A percentile compares a stretch with the other conserved stretches of the same genome.
Evolutionary conservation across 1,140 invertebrate genomes (phyloP).

Genomic region (Drosophila nasuta): DNA sequence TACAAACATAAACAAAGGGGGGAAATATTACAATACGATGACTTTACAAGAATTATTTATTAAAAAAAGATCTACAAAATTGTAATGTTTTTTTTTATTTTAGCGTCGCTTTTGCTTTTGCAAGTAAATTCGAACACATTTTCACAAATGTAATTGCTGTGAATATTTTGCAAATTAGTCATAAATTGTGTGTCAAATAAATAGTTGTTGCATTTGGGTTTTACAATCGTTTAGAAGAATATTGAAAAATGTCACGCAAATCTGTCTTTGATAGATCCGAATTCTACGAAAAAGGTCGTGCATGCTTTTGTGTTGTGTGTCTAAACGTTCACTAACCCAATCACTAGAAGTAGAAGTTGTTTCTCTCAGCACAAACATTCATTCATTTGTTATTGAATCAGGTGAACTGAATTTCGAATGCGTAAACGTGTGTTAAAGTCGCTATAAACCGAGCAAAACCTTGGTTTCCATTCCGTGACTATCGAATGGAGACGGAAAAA

Average conservation of each 20-base stretch:
- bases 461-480: not conserved
- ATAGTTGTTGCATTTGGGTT: constrained; percentile 1
- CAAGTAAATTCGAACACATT: not conserved
- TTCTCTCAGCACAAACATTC: not conserved
- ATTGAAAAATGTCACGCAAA: constrained; percentile 40
- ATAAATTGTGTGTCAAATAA: not conserved
- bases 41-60: too few relatives aligned
- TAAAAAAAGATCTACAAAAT: too few relatives aligned
- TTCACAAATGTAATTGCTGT: constrained; percentile 3
- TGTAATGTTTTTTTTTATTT: not conserved
- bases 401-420: constrained; percentile 35
- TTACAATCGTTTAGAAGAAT: constrained; percentile 14
- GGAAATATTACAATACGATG: too few relatives aligned
- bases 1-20: not conserved
- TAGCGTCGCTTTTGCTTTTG: not conserved
- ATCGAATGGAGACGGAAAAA: not conserved
- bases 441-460: not conserved
- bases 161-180: constrained; percentile 3
- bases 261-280: not conserved
- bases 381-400: constrained; percentile 31
- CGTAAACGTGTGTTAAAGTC: constrained; percentile 29
- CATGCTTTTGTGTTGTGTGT: constrained; percentile 17
- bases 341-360: not conserved
- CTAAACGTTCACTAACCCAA: constrained; percentile 16
- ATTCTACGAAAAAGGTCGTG: constrained; percentile 13